Conservation (phyloP, 2,113 vertebrate genomes). For the Passer montanus region DNA sequence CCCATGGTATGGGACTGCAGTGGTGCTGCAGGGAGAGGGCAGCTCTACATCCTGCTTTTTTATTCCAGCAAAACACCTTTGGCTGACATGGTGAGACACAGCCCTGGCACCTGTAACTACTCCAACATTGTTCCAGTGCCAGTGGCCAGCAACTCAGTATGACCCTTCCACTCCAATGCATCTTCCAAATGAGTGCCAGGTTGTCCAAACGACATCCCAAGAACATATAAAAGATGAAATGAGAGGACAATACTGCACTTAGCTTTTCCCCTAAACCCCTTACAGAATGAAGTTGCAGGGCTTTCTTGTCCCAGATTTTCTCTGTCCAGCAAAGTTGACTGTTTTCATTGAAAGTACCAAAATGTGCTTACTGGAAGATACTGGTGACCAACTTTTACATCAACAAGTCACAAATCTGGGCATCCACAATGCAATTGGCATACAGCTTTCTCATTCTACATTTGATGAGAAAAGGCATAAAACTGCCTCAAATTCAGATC, state of each 20-base stretch:
- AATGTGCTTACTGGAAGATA: not conserved
- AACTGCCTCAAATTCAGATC: not conserved
- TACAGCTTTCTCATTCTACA: not conserved
- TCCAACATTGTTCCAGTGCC: not conserved
- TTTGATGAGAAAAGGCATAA: not conserved
- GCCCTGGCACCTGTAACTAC: accelerated
- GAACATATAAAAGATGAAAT: not conserved
- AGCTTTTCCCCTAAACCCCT: not conserved
- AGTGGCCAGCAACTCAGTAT: not conserved
- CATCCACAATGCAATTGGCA: not conserved
- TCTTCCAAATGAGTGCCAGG: not conserved
- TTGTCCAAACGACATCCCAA: not conserved
- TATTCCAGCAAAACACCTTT: not conserved
- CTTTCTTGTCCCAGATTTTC: not conserved
- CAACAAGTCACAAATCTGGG: not conserved
- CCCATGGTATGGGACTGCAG: accelerated
- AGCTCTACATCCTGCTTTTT: not conserved
- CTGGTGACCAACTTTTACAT: not conserved
- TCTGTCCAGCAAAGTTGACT: not conserved
- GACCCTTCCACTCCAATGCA: not conserved
- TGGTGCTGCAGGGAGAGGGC: not conserved
- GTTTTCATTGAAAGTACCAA: not conserved
- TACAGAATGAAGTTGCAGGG: not conserved
- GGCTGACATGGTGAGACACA: not conserved
- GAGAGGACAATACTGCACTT: not conserved